These are phyloP conservation scores for Ostrea denselamellosa DNA, from an alignment of 1,140 invertebrate genomes.

Conservation along the genomic window DNA sequence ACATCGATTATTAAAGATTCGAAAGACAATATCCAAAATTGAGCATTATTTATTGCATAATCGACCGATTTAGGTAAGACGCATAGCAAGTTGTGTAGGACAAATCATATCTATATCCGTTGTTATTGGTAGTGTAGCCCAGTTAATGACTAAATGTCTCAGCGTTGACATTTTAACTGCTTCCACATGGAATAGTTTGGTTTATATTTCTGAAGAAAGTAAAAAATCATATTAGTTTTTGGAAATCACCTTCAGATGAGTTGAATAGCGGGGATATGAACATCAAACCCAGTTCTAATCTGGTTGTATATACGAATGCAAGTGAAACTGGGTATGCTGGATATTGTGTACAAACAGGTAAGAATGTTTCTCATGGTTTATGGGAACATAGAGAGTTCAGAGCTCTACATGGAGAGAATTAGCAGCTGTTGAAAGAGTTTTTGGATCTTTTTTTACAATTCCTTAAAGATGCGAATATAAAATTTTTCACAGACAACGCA, in stretches of 20 bases:
- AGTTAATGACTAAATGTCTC: slow-evolving; percentile 6
- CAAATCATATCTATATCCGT: slow-evolving; percentile 42
- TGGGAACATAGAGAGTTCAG: neutral
- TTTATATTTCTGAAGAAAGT: neutral
- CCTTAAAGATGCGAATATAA: neutral
- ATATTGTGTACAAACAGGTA: neutral
- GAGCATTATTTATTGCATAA: neutral
- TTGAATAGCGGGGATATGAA: neutral
- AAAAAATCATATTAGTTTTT: slow-evolving; percentile 2
- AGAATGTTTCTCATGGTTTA: slow-evolving; percentile 13
- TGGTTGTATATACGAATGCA: slow-evolving; percentile 37
- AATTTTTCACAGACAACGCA: slow-evolving; percentile 55
- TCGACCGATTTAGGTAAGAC: neutral
- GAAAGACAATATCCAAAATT: slow-evolving; percentile 15
- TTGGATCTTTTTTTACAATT: neutral
- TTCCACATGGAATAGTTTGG: neutral
- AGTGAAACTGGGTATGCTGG: neutral
- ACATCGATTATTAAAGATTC: slow-evolving; percentile 23
- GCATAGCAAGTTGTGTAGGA: neutral
- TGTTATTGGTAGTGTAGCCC: slow-evolving; percentile 1
- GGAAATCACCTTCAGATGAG: neutral
- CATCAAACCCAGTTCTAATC: neutral
- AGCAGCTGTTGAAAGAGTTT: neutral
- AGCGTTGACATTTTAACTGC: neutral
- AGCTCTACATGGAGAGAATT: slow-evolving; percentile 31